These are phyloP conservation scores for Dusona sp. DNA, from an alignment of 2,888 invertebrate genomes.

Conservation along the genomic window DNA sequence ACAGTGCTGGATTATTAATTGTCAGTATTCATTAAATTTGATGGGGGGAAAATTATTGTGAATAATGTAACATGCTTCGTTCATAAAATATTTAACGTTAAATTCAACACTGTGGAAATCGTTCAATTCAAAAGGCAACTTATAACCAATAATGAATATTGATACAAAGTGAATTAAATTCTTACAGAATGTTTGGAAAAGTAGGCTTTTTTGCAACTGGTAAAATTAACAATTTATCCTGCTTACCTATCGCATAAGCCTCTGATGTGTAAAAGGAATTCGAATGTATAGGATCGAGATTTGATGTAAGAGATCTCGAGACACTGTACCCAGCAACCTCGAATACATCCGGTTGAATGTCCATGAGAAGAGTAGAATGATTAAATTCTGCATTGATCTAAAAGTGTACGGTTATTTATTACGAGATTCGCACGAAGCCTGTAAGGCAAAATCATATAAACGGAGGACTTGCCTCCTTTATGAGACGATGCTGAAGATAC, in stretches of 20 bases:
- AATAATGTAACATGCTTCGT: too few species aligned
- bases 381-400: constrained; percentile 77
- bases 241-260: constrained; percentile 77
- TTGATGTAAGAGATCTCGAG: constrained; percentile 75
- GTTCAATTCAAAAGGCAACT: background rate
- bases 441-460: background rate
- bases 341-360: constrained; percentile 77
- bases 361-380: constrained; percentile 74
- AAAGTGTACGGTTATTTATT: constrained; percentile 56
- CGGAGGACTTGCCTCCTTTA: constrained; percentile 77
- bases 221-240: background rate
- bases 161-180: background rate
- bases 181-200: background rate
- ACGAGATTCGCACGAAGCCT: constrained; percentile 4
- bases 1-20: too few species aligned
- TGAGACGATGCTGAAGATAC: constrained; percentile 84
- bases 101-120: background rate
- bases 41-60: too few species aligned
- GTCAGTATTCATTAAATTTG: too few species aligned
- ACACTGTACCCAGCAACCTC: constrained; percentile 78
- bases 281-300: constrained; percentile 72
- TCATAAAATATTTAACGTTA: background rate
- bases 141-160: background rate
- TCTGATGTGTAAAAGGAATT: constrained; percentile 73
- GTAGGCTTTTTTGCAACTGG: background rate